Conservation (phyloP, 2,797 vertebrate genomes). For the Tragopan temminckii region DNA sequence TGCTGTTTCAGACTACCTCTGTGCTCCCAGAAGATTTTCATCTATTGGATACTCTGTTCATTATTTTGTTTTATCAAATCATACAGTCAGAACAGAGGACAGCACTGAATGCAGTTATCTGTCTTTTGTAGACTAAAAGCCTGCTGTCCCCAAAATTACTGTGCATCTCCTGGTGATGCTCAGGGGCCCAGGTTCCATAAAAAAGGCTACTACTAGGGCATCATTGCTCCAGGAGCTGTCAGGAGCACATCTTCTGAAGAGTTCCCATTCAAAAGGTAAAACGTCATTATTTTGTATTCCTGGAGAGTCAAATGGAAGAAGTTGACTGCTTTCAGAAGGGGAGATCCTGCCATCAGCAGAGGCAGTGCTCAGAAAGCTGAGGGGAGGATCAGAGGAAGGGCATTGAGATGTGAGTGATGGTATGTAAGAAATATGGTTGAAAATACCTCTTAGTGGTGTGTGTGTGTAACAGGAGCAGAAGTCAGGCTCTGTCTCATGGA, state of each 20-base stretch:
- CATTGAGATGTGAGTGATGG: not conserved
- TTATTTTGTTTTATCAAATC: not conserved
- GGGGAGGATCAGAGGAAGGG: not conserved
- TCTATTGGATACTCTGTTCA: too few species aligned
- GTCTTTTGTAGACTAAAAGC: not conserved
- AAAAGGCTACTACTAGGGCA: not conserved
- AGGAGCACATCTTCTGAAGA: slow-evolving; percentile 16
- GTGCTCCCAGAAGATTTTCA: not conserved
- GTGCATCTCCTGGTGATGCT: not conserved
- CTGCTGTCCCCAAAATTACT: not conserved
- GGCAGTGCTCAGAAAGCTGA: not conserved
- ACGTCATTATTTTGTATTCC: slow-evolving; percentile 62
- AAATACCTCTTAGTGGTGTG: not conserved
- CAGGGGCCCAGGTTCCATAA: not conserved
- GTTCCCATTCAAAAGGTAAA: not conserved
- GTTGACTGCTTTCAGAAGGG: slow-evolving; percentile 48
- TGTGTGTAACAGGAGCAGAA: not conserved
- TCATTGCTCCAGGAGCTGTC: slow-evolving; percentile 21
- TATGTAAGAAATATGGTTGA: not conserved
- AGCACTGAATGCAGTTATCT: not conserved
- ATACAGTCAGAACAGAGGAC: not conserved
- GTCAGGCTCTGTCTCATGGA: not conserved
- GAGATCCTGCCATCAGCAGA: not conserved
- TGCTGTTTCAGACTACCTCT: not conserved
- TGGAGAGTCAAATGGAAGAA: slow-evolving; percentile 36